Conservation (phyloP, 2,797 vertebrate species). For the Poecilia picta region DNA sequence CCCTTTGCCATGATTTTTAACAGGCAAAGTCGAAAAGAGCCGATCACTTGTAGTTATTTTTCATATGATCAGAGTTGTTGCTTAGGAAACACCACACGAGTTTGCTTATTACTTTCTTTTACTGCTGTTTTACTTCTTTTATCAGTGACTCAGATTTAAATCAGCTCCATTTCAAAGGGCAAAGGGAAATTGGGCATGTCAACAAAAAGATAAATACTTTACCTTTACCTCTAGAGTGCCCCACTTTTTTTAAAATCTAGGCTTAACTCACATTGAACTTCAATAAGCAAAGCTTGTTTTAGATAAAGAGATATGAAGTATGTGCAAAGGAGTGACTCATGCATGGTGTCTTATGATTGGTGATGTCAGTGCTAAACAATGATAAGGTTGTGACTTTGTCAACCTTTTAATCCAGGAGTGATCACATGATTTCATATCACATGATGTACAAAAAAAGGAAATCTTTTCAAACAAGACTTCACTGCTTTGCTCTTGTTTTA, state of each 20-base stretch:
- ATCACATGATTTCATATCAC: constrained; percentile 30
- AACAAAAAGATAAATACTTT: constrained; percentile 8
- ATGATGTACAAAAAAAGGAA: background rate
- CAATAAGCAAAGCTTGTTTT: too few species aligned
- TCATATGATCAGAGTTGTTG: background rate
- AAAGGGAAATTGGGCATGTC: constrained; percentile 7
- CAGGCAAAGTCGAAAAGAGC: background rate
- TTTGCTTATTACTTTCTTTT: background rate
- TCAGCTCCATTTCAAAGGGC: constrained; percentile 29
- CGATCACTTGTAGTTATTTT: background rate
- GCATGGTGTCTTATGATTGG: constrained; percentile 42
- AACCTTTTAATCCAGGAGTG: background rate
- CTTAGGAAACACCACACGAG: background rate
- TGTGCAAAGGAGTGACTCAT: background rate
- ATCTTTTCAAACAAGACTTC: background rate
- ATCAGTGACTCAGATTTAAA: background rate
- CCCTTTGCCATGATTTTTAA: background rate
- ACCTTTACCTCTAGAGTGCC: constrained; percentile 8
- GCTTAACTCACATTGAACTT: background rate
- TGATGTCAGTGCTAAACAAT: constrained; percentile 30
- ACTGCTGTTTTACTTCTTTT: background rate
- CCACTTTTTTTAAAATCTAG: background rate
- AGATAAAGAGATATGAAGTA: background rate
- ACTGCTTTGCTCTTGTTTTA: background rate
- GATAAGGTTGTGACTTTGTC: constrained; percentile 29